These are phyloP conservation scores for Otus sunia DNA, from an alignment of 2,113 vertebrate genomes.

Conservation along the genomic window DNA sequence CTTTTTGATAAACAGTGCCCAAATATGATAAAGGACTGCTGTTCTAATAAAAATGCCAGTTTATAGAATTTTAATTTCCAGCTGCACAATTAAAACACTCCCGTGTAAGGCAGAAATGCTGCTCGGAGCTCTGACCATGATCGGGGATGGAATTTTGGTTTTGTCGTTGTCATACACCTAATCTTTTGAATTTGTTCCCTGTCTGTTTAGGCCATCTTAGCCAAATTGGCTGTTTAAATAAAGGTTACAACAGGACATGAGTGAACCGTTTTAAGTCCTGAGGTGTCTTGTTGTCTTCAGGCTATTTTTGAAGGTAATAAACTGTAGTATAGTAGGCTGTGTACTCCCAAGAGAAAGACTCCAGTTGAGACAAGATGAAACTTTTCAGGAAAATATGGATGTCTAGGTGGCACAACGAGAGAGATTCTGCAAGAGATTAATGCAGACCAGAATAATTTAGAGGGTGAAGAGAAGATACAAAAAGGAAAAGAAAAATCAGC, in stretches of 20 bases:
- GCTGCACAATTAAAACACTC: neutral
- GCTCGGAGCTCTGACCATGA: neutral
- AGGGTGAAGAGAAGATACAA: neutral
- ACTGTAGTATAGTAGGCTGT: neutral
- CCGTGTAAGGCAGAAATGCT: neutral
- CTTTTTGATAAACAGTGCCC: neutral
- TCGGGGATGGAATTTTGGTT: neutral
- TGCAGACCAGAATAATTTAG: neutral
- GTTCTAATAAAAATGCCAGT: neutral
- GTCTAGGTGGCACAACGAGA: neutral
- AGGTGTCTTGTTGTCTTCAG: conserved; percentile 11
- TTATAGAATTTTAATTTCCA: conserved; percentile 24
- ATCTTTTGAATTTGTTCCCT: conserved; percentile 9
- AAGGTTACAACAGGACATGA: neutral
- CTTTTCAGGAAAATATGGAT: neutral
- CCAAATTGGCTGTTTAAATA: neutral
- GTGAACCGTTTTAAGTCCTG: neutral
- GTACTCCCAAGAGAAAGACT: neutral
- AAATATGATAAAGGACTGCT: conserved; percentile 9
- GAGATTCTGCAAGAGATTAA: neutral
- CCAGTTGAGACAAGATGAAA: neutral
- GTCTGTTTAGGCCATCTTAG: neutral
- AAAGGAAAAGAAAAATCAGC: neutral
- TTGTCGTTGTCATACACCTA: neutral
- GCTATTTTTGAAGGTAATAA: neutral